Conservation (phyloP, 2,888 invertebrate species). For the Perithous albicinctus region DNA sequence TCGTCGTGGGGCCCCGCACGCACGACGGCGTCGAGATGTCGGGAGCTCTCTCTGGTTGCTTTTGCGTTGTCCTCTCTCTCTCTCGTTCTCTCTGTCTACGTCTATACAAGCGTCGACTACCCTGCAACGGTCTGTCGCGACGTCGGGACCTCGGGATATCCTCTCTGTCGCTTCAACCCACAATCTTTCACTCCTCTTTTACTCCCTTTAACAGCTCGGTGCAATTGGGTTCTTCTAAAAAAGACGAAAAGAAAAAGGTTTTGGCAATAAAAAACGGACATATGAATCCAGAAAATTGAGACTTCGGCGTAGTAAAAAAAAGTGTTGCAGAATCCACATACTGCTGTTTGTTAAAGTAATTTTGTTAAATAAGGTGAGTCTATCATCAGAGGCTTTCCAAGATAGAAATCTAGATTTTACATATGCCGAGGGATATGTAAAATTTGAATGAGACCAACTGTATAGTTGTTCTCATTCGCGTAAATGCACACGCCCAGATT, state of each 20-base stretch:
- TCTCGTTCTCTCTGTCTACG: conserved; percentile 11
- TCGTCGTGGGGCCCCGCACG: conserved; percentile 69
- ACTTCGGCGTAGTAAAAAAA: no score
- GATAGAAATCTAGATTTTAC: no score
- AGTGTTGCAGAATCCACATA: background rate
- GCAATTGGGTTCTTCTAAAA: conserved; percentile 15
- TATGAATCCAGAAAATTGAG: background rate
- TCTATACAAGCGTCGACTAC: conserved; percentile 23
- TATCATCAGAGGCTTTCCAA: no score
- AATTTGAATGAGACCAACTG: no score
- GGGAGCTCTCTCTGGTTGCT: conserved; percentile 73
- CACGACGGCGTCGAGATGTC: conserved; percentile 83
- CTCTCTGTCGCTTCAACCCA: conserved; percentile 52
- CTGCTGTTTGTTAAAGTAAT: no score
- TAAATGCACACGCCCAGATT: no score
- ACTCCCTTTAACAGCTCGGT: conserved; percentile 31
- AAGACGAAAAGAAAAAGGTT: background rate
- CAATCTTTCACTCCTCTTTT: conserved; percentile 35
- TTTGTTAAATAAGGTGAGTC: no score
- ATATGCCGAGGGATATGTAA: no score
- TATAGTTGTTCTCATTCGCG: no score
- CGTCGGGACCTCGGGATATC: conserved; percentile 48
- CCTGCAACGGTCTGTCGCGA: conserved; percentile 46
- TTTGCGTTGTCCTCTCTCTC: conserved; percentile 36
- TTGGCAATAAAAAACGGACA: conserved; percentile 6